Percentiles rank a stretch among this genome's conserved stretches.
Conservation (phyloP, 2,888 invertebrate species). For the Andrena chrysosceles region DNA sequence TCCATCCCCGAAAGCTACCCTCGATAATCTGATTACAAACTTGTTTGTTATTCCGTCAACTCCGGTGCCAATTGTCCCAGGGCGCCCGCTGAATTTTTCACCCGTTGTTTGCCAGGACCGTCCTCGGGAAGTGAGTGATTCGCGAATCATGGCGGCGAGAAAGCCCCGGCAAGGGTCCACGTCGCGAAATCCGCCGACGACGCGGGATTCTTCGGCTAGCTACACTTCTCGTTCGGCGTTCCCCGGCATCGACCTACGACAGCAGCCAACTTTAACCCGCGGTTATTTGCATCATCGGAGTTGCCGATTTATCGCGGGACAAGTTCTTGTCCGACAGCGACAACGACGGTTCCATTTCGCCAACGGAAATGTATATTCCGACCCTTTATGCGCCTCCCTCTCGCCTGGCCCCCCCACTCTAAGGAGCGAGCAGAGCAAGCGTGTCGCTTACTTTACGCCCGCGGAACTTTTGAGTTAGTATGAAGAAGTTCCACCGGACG, state of each 20-base stretch:
- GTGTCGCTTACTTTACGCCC: conserved; percentile 27
- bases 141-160: neutral
- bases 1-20: neutral
- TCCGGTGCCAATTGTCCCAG: too few relatives aligned
- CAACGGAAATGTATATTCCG: conserved; percentile 21
- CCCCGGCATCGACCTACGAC: neutral
- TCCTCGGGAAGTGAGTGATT: neutral
- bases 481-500: conserved; percentile 11
- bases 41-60: conserved; percentile 5
- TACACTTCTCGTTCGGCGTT: neutral
- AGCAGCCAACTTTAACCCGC: conserved; percentile 10
- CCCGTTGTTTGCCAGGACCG: neutral
- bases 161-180: neutral
- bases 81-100: neutral
- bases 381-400: neutral
- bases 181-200: conserved; percentile 10
- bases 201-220: conserved; percentile 1
- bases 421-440: neutral
- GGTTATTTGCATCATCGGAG: conserved; percentile 18
- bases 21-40: neutral
- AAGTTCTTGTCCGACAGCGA: conserved; percentile 20
- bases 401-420: neutral
- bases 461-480: conserved; percentile 25
- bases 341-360: conserved; percentile 16
- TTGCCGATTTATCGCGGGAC: conserved; percentile 29